phyloP scores from a whole-genome alignment of 1,140 invertebrate species.

The Lordiphosa stackelbergi region DNA sequence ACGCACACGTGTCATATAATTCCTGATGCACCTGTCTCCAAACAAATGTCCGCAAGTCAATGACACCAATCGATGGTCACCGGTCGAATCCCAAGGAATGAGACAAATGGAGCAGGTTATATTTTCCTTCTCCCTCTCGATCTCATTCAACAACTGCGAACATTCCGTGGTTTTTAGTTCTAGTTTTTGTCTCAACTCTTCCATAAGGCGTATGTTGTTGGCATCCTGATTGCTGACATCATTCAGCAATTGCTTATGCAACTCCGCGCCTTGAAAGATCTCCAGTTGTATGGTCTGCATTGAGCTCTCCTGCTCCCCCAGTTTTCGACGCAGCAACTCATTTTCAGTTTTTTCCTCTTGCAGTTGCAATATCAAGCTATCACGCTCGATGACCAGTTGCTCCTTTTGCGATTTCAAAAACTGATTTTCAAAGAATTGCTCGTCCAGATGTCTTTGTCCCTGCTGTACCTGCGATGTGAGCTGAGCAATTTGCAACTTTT shows the following conservation, averaged over 20 bases:
- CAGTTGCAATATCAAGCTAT: conserved; percentile 7
- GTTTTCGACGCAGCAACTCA: not conserved
- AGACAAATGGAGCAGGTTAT: conserved; percentile 9
- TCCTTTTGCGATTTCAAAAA: not conserved
- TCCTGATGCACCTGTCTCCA: not conserved
- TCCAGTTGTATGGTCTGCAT: not conserved
- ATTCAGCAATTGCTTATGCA: not conserved
- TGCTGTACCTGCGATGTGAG: not conserved
- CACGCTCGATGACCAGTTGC: not conserved
- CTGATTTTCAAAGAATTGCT: conserved; percentile 1
- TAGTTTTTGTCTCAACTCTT: not conserved
- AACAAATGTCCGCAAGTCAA: conserved; percentile 20
- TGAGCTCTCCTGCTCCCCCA: not conserved
- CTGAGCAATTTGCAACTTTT: not conserved
- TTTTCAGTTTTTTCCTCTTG: not conserved
- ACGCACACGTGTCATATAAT: rapidly evolving
- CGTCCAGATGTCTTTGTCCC: not conserved
- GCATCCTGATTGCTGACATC: not conserved
- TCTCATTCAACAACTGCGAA: not conserved
- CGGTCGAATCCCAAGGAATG: not conserved
- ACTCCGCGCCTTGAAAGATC: not conserved
- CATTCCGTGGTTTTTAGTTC: not conserved
- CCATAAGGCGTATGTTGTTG: not conserved
- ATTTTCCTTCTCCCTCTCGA: not conserved
- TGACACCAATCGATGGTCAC: conserved; percentile 10